Percentiles rank a stretch among this genome's conserved stretches.
These are phyloP conservation scores for Perizoma affinitatum DNA, from an alignment of 2,888 invertebrate genomes.

Conservation along the genomic window DNA sequence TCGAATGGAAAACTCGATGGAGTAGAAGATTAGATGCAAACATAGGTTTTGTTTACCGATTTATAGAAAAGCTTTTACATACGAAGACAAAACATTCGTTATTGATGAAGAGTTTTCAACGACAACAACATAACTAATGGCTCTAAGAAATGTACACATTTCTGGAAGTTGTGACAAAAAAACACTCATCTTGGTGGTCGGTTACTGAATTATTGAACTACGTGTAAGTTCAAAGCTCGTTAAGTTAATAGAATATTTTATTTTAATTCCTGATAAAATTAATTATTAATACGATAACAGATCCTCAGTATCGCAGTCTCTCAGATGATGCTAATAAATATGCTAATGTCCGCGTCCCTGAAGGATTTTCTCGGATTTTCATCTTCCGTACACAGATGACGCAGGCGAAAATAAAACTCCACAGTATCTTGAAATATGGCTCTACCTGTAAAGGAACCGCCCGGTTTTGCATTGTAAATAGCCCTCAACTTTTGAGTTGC, in stretches of 20 bases:
- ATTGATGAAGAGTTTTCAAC: slow-evolving; percentile 15
- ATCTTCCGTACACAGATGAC: slow-evolving; percentile 70
- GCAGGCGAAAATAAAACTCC: slow-evolving; percentile 67
- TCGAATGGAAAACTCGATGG: slow-evolving; percentile 32
- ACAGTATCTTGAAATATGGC: slow-evolving; percentile 60
- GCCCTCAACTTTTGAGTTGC: slow-evolving; percentile 44
- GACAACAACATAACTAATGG: neutral
- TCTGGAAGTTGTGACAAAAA: neutral
- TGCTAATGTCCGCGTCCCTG: slow-evolving; percentile 76
- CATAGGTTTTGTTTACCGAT: slow-evolving; percentile 22
- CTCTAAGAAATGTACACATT: neutral
- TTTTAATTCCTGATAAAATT: slow-evolving; percentile 54
- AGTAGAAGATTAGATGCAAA: slow-evolving; percentile 33
- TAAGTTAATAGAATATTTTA: slow-evolving; percentile 3
- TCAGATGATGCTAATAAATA: slow-evolving; percentile 75
- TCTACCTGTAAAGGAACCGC: slow-evolving; percentile 52
- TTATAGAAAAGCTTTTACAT: slow-evolving; percentile 21
- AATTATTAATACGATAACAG: slow-evolving; percentile 74
- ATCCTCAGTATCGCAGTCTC: slow-evolving; percentile 56
- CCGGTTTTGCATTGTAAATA: slow-evolving; percentile 47
- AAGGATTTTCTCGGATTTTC: slow-evolving; percentile 77
- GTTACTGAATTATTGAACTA: no score
- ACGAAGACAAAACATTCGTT: slow-evolving; percentile 11
- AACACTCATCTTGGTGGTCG: slow-evolving; percentile 1
- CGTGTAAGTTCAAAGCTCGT: no score